Percentiles rank a stretch among this genome's conserved stretches.
phyloP scores from a whole-genome alignment of 2,797 vertebrate genomes.

The Chaunax sp. region DNA sequence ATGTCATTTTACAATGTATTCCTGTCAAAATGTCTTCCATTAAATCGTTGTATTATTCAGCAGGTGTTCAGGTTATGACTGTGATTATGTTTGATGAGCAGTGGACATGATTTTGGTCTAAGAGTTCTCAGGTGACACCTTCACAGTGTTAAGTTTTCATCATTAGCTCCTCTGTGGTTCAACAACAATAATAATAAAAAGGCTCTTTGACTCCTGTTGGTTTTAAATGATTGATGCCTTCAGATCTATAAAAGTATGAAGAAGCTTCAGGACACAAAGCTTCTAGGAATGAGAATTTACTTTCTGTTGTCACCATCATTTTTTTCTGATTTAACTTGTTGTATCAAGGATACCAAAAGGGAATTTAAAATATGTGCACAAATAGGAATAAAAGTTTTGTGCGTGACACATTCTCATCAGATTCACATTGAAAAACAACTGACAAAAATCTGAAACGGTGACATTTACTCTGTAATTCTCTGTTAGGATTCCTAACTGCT shows the following conservation, averaged over 20 bases:
- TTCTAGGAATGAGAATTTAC: neutral
- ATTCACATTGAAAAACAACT: constrained; percentile 38
- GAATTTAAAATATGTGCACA: constrained; percentile 26
- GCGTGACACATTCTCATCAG: constrained; percentile 10
- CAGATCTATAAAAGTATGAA: constrained; percentile 15
- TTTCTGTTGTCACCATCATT: neutral
- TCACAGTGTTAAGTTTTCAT: neutral
- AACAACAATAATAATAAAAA: neutral
- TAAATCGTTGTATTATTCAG: too few relatives aligned
- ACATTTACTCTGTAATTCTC: constrained; percentile 44
- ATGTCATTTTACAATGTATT: too few relatives aligned
- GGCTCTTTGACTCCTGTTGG: neutral
- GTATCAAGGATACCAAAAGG: constrained; percentile 3
- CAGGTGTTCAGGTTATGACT: too few relatives aligned
- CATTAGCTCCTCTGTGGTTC: neutral
- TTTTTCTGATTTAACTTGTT: neutral
- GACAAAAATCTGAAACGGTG: constrained; percentile 42
- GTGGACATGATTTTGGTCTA: too few relatives aligned
- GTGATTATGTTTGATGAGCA: neutral
- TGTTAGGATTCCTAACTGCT: constrained; percentile 32
- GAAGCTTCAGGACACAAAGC: neutral
- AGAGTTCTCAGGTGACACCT: neutral
- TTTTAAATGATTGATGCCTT: neutral
- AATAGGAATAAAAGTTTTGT: constrained; percentile 45
- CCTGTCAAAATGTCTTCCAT: too few relatives aligned